phyloP scores from a whole-genome alignment of 2,113 vertebrate species.

The Mobula hypostoma region DNA sequence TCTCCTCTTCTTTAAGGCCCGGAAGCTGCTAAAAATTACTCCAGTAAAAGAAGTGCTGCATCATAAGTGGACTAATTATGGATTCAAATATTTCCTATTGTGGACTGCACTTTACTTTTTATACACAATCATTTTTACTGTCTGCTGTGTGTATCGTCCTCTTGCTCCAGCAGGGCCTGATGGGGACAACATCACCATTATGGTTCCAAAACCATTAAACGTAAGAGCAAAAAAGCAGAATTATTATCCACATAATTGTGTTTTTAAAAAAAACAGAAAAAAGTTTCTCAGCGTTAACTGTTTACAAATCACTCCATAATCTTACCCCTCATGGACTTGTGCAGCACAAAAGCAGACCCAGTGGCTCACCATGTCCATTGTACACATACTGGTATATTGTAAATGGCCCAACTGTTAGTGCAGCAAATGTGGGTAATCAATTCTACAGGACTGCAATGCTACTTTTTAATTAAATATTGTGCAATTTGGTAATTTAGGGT shows the following conservation, averaged over 20 bases:
- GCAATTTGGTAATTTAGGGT: neutral
- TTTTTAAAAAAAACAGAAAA: neutral
- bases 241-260: neutral
- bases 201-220: conserved; percentile 39
- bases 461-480: neutral
- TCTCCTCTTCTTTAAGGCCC: conserved; percentile 24
- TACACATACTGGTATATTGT: neutral
- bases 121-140: conserved; percentile 40
- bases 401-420: too few species aligned
- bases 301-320: too few species aligned
- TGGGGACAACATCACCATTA: conserved; percentile 40
- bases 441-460: neutral
- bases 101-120: conserved; percentile 42
- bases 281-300: neutral
- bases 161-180: conserved; percentile 35
- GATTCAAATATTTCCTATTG: conserved; percentile 43
- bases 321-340: too few species aligned
- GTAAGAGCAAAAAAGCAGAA: conserved; percentile 34
- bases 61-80: conserved; percentile 42
- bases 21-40: conserved; percentile 41
- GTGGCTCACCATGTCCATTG: too few species aligned
- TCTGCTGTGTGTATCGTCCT: conserved; percentile 42
- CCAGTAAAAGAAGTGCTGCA: conserved; percentile 41
- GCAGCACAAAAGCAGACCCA: too few species aligned
- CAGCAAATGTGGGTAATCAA: neutral